Percentiles rank a stretch among this genome's conserved stretches.
Conservation (phyloP, 2,113 vertebrate species). For the Thermophis baileyi region DNA sequence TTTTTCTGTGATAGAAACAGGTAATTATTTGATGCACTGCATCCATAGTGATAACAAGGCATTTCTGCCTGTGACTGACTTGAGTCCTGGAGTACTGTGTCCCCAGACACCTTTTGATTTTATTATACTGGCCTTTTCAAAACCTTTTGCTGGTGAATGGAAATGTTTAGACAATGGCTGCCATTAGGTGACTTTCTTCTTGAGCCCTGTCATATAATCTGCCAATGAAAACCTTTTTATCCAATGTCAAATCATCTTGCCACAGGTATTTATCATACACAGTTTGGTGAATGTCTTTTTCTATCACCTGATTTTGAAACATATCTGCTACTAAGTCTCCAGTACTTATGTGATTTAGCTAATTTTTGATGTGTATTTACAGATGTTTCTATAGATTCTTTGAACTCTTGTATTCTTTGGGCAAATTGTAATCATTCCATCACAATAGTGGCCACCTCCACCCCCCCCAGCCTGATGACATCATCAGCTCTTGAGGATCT, state of each 20-base stretch:
- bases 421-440: neutral
- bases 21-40: neutral
- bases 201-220: neutral
- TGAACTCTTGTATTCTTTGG: neutral
- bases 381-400: neutral
- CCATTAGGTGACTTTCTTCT: neutral
- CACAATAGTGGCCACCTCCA: neutral
- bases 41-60: neutral
- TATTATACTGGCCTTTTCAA: neutral
- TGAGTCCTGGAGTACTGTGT: neutral
- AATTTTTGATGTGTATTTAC: neutral
- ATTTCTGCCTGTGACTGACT: neutral
- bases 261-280: neutral
- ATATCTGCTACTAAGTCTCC: neutral
- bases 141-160: neutral
- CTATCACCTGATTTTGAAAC: neutral
- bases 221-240: neutral
- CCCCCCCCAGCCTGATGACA: neutral
- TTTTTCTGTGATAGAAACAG: neutral
- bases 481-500: neutral
- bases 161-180: neutral
- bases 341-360: neutral
- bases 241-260: neutral
- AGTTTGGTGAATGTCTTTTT: neutral
- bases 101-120: neutral